phyloP scores from a whole-genome alignment of 1,140 invertebrate genomes.

The Parasteatoda tepidariorum region DNA sequence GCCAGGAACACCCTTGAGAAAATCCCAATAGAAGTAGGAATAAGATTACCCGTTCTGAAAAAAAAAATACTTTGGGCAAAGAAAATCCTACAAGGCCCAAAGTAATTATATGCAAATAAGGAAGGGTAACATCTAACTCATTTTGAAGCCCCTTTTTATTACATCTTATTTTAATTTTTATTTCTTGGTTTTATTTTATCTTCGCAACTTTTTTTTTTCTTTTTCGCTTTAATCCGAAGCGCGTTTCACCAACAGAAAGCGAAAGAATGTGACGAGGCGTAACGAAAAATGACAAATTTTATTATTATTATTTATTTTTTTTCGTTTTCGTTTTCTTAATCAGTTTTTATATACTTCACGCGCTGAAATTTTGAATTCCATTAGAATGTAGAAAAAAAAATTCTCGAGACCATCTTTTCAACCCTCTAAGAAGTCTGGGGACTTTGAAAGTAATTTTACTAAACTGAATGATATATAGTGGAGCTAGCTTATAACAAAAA shows the following conservation, averaged over 20 bases:
- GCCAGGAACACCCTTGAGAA: constrained; percentile 19
- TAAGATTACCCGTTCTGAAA: constrained; percentile 33
- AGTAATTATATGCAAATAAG: constrained; percentile 59
- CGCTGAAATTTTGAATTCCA: too few relatives aligned
- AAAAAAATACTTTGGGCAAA: background rate
- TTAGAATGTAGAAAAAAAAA: too few relatives aligned
- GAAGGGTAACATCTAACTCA: constrained; percentile 52
- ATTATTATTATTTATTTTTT: background rate
- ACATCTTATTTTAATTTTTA: constrained; percentile 49
- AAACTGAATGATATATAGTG: too few relatives aligned
- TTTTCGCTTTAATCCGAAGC: background rate
- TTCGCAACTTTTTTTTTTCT: too few relatives aligned
- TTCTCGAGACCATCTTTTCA: too few relatives aligned
- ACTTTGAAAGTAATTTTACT: too few relatives aligned
- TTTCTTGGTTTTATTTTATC: constrained; percentile 2
- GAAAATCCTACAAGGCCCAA: constrained; percentile 36
- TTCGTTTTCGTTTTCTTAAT: background rate
- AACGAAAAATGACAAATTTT: background rate
- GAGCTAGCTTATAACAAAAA: too few relatives aligned
- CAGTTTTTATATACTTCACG: background rate
- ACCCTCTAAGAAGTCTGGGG: too few relatives aligned
- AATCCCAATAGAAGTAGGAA: constrained; percentile 18
- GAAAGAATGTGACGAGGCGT: background rate
- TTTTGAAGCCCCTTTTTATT: constrained; percentile 46
- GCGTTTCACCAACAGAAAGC: background rate